Base-by-base conservation (phyloP, 2,113 vertebrate species). In the Sylvilagus bachmani region DNA sequence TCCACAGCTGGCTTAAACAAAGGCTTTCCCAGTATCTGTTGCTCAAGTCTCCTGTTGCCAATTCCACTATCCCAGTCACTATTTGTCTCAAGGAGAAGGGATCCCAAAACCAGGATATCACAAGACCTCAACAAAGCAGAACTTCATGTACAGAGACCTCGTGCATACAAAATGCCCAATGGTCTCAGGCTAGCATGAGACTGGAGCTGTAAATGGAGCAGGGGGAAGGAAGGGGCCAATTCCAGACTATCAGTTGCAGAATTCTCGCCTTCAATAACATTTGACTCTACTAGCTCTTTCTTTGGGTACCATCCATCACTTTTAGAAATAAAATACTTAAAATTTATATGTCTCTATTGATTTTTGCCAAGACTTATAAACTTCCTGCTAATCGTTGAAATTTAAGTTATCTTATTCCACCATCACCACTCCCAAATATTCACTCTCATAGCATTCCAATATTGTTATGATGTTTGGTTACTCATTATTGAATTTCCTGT, bases 251-350 rank as follows among this genome's bases (percentile, higher is more conserved):
- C 6, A 38, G 7, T 71, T 61, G 6, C 21, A 84, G 70, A 64
- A 78, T 69, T 86, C 64, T 85, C 16, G 27, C 11, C 14, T 3
- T 29, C 6, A n/a, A 53, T 13, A 55, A 12, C 4, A 74, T 51
- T 64, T 16, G 86, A 22, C 1, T 79, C 21, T 31, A 24, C 44
- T 89, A n/a, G 24, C 4, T 74, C 0, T 84, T 86, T 58, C 1
- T 74, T 85, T 80, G 12, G 0, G 2, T 69, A 44, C 44, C 44
- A 64, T 44, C 92, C n/a, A 78, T n/a, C 33, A 62, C 69, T 66
- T 92, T 92, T 61, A 69, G 58, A 78, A 61, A 36, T 83, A 64
- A 70, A 81, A 82, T 29, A 78, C 4, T 36, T 93, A 71, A 88
- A 84, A 29, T 27, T 36, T 31, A 6, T 31, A 58, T 3, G 21